A percentile compares a stretch with the other conserved stretches of the same genome.
These are phyloP conservation scores for Esperia sulphurella DNA, from an alignment of 2,888 invertebrate species.

Conservation along the genomic window DNA sequence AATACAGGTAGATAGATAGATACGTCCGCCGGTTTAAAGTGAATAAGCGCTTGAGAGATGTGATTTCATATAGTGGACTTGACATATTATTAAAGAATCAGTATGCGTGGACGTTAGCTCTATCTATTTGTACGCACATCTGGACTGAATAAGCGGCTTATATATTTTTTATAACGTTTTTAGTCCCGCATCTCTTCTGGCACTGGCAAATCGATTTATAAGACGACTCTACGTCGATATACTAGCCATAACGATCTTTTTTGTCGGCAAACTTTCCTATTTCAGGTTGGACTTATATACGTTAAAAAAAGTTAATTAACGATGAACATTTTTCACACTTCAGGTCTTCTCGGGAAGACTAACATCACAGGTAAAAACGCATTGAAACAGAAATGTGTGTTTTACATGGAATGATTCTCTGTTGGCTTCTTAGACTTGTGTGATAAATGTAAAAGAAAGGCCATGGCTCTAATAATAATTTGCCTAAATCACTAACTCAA, in stretches of 20 bases:
- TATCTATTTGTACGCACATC: too few relatives aligned
- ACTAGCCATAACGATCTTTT: slow-evolving; percentile 55
- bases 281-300: slow-evolving; percentile 73
- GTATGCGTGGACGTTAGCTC: too few relatives aligned
- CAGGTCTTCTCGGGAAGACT: slow-evolving; percentile 81
- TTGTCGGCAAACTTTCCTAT: slow-evolving; percentile 73
- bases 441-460: slow-evolving; percentile 35
- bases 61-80: too few relatives aligned
- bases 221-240: neutral
- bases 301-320: slow-evolving; percentile 70
- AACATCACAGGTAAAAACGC: slow-evolving; percentile 77
- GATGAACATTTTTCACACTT: slow-evolving; percentile 78
- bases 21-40: too few relatives aligned
- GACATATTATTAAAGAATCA: too few relatives aligned
- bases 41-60: too few relatives aligned
- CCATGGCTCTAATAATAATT: too few relatives aligned
- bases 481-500: neutral
- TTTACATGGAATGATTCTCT: slow-evolving; percentile 60
- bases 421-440: slow-evolving; percentile 39
- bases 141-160: too few relatives aligned
- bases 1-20: neutral
- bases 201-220: neutral
- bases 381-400: slow-evolving; percentile 55
- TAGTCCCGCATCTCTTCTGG: too few relatives aligned
- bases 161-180: too few relatives aligned